These are phyloP conservation scores for Allobates femoralis DNA, from an alignment of 2,797 vertebrate genomes.

Conservation along the genomic window DNA sequence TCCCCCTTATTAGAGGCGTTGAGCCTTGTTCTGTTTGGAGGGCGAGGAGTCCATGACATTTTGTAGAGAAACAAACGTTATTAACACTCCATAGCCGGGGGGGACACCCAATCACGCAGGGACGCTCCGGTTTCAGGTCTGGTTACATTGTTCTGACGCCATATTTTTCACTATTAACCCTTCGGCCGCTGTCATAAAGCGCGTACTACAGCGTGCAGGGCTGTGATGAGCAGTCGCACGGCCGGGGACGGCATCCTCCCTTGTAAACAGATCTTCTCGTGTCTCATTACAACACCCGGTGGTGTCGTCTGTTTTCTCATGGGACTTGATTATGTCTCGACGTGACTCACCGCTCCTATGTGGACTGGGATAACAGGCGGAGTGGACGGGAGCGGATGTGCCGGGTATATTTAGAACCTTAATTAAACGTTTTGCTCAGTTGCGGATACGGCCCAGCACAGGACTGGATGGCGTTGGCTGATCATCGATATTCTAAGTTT, in stretches of 20 bases:
- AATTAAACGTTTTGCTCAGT: not conserved
- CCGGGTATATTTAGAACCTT: not conserved
- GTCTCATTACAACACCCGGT: not conserved
- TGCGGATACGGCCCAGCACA: not conserved
- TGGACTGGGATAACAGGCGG: not conserved
- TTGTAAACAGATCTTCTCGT: constrained; percentile 36
- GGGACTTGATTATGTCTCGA: not conserved
- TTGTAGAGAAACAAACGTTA: not conserved
- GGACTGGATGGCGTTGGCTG: not conserved
- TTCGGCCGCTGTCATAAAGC: not conserved
- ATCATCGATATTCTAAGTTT: too few species aligned
- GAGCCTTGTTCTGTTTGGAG: not conserved
- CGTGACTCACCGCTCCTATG: constrained; percentile 26
- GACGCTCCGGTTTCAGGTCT: constrained; percentile 29
- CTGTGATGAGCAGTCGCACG: not conserved
- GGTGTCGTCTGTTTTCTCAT: not conserved
- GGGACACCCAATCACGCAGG: constrained; percentile 8
- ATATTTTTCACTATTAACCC: constrained; percentile 1
- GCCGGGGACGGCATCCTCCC: not conserved
- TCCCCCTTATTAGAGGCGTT: not conserved
- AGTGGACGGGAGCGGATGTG: constrained; percentile 19
- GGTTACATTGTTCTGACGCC: constrained; percentile 25
- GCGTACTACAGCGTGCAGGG: too few species aligned
- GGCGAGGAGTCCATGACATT: constrained; percentile 21
- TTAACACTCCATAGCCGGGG: constrained; percentile 1